Evolutionary conservation across 2,888 invertebrate genomes (phyloP).

Genomic region (Stenodera caucasica): DNA sequence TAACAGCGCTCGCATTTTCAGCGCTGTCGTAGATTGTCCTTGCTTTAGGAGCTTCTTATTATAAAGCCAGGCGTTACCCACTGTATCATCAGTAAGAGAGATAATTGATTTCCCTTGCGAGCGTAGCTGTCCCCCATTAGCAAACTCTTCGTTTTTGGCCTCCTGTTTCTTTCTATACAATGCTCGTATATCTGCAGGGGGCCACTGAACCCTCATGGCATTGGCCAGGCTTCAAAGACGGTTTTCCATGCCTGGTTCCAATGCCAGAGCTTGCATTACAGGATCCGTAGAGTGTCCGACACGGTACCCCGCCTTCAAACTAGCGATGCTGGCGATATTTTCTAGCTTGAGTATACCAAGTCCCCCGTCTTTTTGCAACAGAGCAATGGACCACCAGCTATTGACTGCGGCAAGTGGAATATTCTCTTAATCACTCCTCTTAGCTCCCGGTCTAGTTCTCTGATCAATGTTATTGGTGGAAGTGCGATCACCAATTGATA

Average conservation of each 20-base stretch:
- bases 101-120: conserved; percentile 40
- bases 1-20: conserved; percentile 42
- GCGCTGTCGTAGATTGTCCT: conserved; percentile 38
- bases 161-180: conserved; percentile 18
- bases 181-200: conserved; percentile 16
- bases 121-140: conserved; percentile 32
- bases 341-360: conserved; percentile 43
- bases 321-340: conserved; percentile 24
- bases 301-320: conserved; percentile 28
- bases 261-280: conserved; percentile 37
- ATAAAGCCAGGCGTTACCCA: conserved; percentile 38
- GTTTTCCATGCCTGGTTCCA: conserved; percentile 29
- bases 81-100: conserved; percentile 34
- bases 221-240: conserved; percentile 35
- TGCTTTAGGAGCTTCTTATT: conserved; percentile 38
- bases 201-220: conserved; percentile 34
- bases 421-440: conserved; percentile 36
- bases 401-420: conserved; percentile 39
- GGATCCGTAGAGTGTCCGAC: conserved; percentile 32
- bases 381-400: conserved; percentile 37
- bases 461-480: conserved; percentile 25
- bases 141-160: conserved; percentile 35
- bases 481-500: conserved; percentile 47
- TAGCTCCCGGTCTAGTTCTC: conserved; percentile 39
- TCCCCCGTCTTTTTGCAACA: conserved; percentile 43